A percentile compares a stretch with the other conserved stretches of the same genome.
Evolutionary conservation across 2,113 vertebrate species (phyloP).

Genomic region (Nycticryphes semicollaris): DNA sequence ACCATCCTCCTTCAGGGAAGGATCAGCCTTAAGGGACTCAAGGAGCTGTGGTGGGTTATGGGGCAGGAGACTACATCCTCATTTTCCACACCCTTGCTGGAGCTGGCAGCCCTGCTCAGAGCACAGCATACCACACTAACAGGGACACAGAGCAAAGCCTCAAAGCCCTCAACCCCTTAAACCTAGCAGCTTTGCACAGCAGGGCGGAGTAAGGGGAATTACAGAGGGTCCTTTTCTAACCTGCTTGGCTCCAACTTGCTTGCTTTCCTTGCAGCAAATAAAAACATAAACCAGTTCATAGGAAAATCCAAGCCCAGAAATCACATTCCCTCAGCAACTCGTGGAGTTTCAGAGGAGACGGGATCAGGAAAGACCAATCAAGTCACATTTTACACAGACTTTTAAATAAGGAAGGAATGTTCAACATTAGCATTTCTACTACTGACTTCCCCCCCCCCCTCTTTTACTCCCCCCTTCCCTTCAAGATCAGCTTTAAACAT

Average conservation of each 20-base stretch:
- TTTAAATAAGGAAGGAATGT: background rate
- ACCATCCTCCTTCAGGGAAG: background rate
- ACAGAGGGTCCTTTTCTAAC: background rate
- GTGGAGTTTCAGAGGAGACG: background rate
- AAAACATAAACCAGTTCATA: background rate
- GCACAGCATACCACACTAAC: fast-evolving
- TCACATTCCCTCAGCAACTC: background rate
- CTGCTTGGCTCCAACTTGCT: background rate
- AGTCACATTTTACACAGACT: background rate
- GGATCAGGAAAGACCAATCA: background rate
- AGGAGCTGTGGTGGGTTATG: background rate
- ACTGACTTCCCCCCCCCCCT: background rate
- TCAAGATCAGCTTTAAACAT: slow-evolving; percentile 3
- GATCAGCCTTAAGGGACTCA: background rate
- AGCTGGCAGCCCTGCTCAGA: background rate
- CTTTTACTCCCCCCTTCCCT: background rate
- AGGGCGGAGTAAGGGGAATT: background rate
- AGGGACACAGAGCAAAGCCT: background rate
- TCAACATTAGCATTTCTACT: background rate
- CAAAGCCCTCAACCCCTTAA: background rate
- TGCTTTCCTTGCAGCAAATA: background rate
- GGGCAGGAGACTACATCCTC: background rate
- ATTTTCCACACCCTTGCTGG: background rate
- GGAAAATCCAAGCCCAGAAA: slow-evolving; percentile 6
- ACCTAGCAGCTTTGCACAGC: background rate